A percentile compares a stretch with the other conserved stretches of the same genome.
Conservation (phyloP, 1,140 invertebrate genomes). For the Pseudomyrmex pallidus region DNA sequence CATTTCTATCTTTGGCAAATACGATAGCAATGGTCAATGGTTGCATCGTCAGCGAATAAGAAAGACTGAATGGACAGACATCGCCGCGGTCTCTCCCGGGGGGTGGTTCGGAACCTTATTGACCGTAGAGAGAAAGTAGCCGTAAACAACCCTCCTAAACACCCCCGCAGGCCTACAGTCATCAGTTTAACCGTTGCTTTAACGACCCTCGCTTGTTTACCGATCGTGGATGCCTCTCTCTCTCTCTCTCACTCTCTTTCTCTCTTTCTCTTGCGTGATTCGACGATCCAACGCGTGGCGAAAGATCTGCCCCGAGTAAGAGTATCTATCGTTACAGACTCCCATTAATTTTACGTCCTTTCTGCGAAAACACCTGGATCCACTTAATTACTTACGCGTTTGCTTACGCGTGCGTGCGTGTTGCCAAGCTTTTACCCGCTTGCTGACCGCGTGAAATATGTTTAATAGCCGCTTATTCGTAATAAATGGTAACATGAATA, state of each 20-base stretch:
- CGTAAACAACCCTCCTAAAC: conserved; percentile 84
- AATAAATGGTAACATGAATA: conserved; percentile 36
- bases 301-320: conserved; percentile 36
- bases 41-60: conserved; percentile 80
- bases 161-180: conserved; percentile 75
- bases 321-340: conserved; percentile 57
- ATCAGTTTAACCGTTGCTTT: conserved; percentile 80
- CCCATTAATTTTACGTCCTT: conserved; percentile 59
- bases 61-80: conserved; percentile 74
- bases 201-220: conserved; percentile 82
- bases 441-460: conserved; percentile 20
- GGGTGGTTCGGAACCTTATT: conserved; percentile 78
- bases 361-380: conserved; percentile 61
- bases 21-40: conserved; percentile 67
- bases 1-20: conserved; percentile 72
- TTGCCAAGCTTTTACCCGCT: conserved; percentile 30
- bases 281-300: conserved; percentile 63
- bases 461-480: conserved; percentile 50
- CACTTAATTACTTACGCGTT: conserved; percentile 63
- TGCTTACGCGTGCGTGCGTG: conserved; percentile 45
- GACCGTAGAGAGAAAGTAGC: conserved; percentile 77
- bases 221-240: conserved; percentile 76
- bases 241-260: too few relatives aligned
- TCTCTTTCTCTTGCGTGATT: conserved; percentile 54
- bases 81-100: conserved; percentile 58